These are phyloP conservation scores for Protodeltote pygarga DNA, from an alignment of 2,888 invertebrate species.

Conservation along the genomic window DNA sequence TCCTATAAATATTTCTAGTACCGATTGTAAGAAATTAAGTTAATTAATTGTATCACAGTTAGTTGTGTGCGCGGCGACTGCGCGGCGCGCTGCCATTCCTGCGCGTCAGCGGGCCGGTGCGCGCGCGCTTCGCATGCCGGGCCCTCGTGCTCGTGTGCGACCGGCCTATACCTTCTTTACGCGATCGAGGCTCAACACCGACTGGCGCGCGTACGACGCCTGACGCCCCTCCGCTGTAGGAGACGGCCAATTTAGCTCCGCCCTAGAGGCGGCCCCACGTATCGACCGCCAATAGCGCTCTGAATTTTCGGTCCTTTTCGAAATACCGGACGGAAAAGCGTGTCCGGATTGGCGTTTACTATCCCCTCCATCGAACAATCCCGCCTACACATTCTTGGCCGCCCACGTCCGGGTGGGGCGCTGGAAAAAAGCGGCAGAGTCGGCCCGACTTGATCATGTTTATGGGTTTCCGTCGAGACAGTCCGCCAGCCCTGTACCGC, in stretches of 20 bases:
- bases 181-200: slow-evolving; percentile 79
- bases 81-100: slow-evolving; percentile 83
- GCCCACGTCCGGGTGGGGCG: slow-evolving; percentile 73
- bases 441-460: slow-evolving; percentile 81
- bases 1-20: slow-evolving; percentile 67
- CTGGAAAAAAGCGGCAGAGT: slow-evolving; percentile 82
- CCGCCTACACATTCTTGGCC: slow-evolving; percentile 62
- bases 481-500: slow-evolving; percentile 77
- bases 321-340: slow-evolving; percentile 54
- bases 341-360: slow-evolving; percentile 64
- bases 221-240: slow-evolving; percentile 83
- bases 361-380: slow-evolving; percentile 64
- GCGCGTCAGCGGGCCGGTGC: slow-evolving; percentile 78
- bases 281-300: slow-evolving; percentile 67
- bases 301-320: slow-evolving; percentile 76
- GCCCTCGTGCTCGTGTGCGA: slow-evolving; percentile 63
- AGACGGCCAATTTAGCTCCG: slow-evolving; percentile 72
- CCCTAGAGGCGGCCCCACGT: slow-evolving; percentile 69
- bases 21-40: slow-evolving; percentile 66
- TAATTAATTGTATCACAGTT: slow-evolving; percentile 81
- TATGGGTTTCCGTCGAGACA: slow-evolving; percentile 85
- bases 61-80: slow-evolving; percentile 78
- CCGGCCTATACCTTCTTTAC: slow-evolving; percentile 76
- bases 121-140: slow-evolving; percentile 79
- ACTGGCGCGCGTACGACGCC: slow-evolving; percentile 83